phyloP scores from a whole-genome alignment of 37 sponge, comb jelly and placozoan genomes.

The Halichondria panicea region DNA sequence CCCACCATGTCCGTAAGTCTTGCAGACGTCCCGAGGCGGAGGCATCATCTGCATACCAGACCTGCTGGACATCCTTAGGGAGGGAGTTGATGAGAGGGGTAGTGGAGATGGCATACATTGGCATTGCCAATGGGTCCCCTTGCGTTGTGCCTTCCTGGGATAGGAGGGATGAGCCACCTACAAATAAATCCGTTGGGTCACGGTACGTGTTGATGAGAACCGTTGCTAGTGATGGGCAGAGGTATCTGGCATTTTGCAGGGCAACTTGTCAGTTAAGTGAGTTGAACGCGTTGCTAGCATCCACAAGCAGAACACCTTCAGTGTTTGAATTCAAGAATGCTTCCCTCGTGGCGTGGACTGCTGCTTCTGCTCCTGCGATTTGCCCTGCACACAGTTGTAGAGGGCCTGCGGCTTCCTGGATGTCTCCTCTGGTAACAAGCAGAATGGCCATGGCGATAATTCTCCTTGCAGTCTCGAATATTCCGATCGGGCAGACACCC shows the following conservation, averaged over 20 bases:
- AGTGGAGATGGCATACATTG: constrained; percentile 36
- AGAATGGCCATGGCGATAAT: too few relatives aligned
- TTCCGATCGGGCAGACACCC: too few relatives aligned
- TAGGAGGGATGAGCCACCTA: constrained; percentile 23
- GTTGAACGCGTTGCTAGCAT: too few relatives aligned
- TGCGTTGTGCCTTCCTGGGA: constrained; percentile 44
- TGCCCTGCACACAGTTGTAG: too few relatives aligned
- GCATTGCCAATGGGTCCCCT: constrained; percentile 36
- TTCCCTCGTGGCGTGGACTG: too few relatives aligned
- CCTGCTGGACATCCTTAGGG: background rate
- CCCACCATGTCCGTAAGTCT: constrained; percentile 7
- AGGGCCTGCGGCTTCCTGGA: too few relatives aligned
- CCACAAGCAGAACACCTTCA: too few relatives aligned
- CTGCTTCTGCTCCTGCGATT: too few relatives aligned
- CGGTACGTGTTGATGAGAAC: constrained; percentile 42
- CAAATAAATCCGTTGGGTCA: constrained; percentile 1
- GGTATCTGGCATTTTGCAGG: constrained; percentile 14
- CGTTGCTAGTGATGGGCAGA: constrained; percentile 26
- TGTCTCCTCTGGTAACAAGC: too few relatives aligned
- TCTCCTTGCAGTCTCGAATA: too few relatives aligned
- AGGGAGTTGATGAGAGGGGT: constrained; percentile 7
- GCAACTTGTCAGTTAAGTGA: too few relatives aligned
- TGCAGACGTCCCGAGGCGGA: constrained; percentile 2
- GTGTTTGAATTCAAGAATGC: too few relatives aligned
- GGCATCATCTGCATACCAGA: constrained; percentile 53